Percentiles rank a stretch among this genome's conserved stretches.
Conservation (phyloP, 2,797 vertebrate species). For the Propithecus deckenii region DNA sequence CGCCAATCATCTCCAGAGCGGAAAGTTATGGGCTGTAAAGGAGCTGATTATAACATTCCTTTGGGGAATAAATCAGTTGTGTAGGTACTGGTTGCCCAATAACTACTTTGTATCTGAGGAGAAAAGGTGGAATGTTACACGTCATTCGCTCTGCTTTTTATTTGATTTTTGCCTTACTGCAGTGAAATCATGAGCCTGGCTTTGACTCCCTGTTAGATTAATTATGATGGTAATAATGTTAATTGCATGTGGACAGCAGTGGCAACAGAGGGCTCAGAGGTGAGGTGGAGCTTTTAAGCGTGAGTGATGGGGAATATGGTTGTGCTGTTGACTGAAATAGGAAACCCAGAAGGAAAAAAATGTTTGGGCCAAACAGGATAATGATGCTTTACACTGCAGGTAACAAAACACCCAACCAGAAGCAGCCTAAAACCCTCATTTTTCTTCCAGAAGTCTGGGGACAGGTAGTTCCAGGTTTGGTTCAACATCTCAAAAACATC, state of each 20-base stretch:
- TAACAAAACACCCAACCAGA: background rate
- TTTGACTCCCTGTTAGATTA: background rate
- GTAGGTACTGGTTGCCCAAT: background rate
- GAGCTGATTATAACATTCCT: background rate
- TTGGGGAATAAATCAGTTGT: background rate
- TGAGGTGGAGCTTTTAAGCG: background rate
- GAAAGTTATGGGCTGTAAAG: background rate
- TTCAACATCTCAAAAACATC: background rate
- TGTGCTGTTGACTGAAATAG: background rate
- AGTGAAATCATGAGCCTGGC: background rate
- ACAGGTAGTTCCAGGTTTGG: background rate
- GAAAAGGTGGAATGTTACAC: background rate
- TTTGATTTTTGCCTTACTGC: background rate
- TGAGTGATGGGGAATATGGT: background rate
- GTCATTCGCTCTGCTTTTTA: background rate
- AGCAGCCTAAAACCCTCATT: background rate
- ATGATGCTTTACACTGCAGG: background rate
- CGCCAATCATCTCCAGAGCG: background rate
- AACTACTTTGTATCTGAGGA: conserved; percentile 6
- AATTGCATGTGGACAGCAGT: background rate
- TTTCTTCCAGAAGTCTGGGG: background rate
- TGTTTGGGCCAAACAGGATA: background rate
- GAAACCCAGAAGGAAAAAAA: background rate
- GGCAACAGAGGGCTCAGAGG: background rate
- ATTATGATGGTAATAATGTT: background rate